Percentiles rank a stretch among this genome's conserved stretches.
phyloP scores from a whole-genome alignment of 1,140 invertebrate species.

The Ceratina japonica region DNA sequence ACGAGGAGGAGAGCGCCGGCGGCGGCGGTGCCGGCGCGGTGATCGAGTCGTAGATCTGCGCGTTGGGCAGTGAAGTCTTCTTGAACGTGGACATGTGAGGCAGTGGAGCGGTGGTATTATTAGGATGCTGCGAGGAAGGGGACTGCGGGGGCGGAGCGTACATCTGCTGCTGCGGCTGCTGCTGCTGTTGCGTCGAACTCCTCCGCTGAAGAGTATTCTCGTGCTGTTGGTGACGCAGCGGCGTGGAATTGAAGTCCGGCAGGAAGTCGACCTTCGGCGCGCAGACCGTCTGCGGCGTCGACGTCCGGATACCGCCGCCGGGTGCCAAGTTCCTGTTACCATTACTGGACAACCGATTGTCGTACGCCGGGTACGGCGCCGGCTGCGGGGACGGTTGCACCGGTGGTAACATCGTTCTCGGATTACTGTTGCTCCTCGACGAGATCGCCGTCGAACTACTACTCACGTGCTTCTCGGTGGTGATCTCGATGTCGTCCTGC shows the following conservation, averaged over 20 bases:
- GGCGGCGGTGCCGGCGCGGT: conserved; percentile 44
- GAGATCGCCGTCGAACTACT: conserved; percentile 55
- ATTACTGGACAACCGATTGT: conserved; percentile 60
- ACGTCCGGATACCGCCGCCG: conserved; percentile 61
- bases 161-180: conserved; percentile 49
- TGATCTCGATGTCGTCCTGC: conserved; percentile 83
- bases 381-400: conserved; percentile 49
- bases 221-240: conserved; percentile 64
- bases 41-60: conserved; percentile 61
- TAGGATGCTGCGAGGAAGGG: conserved; percentile 55
- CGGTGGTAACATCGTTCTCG: conserved; percentile 68
- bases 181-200: conserved; percentile 29
- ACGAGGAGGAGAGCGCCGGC: conserved; percentile 57
- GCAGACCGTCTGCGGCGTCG: conserved; percentile 73
- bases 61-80: conserved; percentile 71
- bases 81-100: conserved; percentile 77
- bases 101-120: conserved; percentile 57
- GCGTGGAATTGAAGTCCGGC: conserved; percentile 82
- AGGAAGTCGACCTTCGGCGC: conserved; percentile 86
- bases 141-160: conserved; percentile 56
- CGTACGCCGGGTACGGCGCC: conserved; percentile 48
- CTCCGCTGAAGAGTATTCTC: conserved; percentile 63
- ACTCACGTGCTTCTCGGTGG: conserved; percentile 64
- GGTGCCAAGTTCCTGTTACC: conserved; percentile 47
- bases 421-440: conserved; percentile 64